Evolutionary conservation across 2,113 vertebrate species (phyloP).

Genomic region (Sapayoa aenigma): DNA sequence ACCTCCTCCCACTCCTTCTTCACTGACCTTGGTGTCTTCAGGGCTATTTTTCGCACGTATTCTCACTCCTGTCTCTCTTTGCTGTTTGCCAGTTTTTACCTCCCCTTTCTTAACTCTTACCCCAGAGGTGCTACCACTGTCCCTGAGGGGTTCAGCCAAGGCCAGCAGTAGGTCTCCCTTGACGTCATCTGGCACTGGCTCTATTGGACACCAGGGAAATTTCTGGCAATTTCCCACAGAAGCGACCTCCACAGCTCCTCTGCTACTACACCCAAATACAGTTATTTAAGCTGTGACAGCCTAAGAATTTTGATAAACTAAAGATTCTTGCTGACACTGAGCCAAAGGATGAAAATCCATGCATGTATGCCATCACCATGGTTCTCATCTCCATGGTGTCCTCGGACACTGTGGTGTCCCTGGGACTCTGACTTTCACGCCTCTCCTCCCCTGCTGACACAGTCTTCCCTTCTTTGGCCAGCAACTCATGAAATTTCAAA

Average conservation of each 20-base stretch:
- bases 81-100: background rate
- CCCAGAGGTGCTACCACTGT: background rate
- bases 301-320: background rate
- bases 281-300: background rate
- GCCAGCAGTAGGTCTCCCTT: background rate
- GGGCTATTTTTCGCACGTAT: background rate
- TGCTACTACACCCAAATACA: background rate
- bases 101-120: background rate
- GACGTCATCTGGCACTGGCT: background rate
- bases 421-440: fast-evolving
- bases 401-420: background rate
- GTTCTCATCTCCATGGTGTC: background rate
- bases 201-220: background rate
- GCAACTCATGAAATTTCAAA: background rate
- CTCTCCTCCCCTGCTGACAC: fast-evolving
- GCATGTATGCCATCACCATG: no score
- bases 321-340: background rate
- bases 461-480: background rate
- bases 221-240: background rate
- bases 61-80: background rate
- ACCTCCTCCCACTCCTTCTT: background rate
- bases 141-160: background rate
- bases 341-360: background rate
- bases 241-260: background rate
- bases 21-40: background rate